Evolutionary conservation across 2,113 vertebrate genomes (phyloP).

Genomic region (Petroica traversi): DNA sequence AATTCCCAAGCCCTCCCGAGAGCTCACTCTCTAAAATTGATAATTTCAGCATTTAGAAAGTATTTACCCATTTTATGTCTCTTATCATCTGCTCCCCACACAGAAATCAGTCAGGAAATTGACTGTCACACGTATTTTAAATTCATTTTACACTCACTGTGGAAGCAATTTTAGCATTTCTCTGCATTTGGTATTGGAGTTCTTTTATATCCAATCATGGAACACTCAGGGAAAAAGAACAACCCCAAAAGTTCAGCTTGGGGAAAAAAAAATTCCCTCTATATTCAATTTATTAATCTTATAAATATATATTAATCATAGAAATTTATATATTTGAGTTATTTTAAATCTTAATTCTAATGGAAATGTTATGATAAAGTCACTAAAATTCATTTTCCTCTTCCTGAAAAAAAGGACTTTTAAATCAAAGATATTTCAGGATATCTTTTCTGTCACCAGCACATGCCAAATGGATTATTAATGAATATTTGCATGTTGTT

Average conservation of each 20-base stretch:
- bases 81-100: not conserved
- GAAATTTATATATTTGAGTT: not conserved
- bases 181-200: not conserved
- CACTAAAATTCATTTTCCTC: not conserved
- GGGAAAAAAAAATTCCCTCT: too few species aligned
- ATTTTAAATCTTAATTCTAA: not conserved
- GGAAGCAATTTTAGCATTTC: not conserved
- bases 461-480: not conserved
- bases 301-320: accelerated
- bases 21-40: not conserved
- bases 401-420: not conserved
- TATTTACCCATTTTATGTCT: not conserved
- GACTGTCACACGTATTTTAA: not conserved
- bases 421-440: not conserved
- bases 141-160: not conserved
- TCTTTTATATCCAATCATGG: not conserved
- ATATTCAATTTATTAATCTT: not conserved
- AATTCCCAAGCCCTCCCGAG: not conserved
- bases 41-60: not conserved
- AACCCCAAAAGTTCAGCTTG: not conserved
- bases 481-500: not conserved
- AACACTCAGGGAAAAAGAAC: not conserved
- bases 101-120: not conserved
- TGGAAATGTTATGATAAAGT: not conserved
- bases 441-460: not conserved